Conservation (phyloP, 2,888 invertebrate genomes). For the Tricholauxania praeusta region DNA sequence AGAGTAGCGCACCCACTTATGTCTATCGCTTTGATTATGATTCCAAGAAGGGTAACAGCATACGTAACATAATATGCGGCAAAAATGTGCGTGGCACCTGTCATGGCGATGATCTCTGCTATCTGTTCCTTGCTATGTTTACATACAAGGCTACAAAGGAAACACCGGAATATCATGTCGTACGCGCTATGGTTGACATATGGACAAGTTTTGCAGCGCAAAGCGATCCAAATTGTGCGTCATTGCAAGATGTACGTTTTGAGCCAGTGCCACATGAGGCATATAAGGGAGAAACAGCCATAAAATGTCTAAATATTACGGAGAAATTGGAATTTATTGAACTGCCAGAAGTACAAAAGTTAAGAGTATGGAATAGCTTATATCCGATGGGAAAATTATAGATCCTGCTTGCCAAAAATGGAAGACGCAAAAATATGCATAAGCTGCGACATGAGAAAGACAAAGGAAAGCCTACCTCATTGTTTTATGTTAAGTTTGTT, state of each 20-base stretch:
- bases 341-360: constrained; percentile 59
- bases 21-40: constrained; percentile 66
- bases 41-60: constrained; percentile 58
- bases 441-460: constrained; percentile 45
- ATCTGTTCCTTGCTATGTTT: constrained; percentile 61
- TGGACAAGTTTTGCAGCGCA: constrained; percentile 63
- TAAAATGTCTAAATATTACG: constrained; percentile 62
- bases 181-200: constrained; percentile 59
- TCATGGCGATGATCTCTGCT: constrained; percentile 66
- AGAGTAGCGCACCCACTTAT: constrained; percentile 60
- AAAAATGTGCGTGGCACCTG: constrained; percentile 58
- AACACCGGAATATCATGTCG: constrained; percentile 56
- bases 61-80: constrained; percentile 60
- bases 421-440: constrained; percentile 12
- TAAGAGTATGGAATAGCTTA: constrained; percentile 61
- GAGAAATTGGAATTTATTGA: constrained; percentile 53
- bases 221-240: constrained; percentile 60
- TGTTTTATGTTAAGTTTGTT: constrained; percentile 8
- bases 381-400: constrained; percentile 56
- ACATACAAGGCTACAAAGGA: constrained; percentile 53
- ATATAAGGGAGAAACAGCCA: constrained; percentile 44
- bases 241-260: constrained; percentile 50
- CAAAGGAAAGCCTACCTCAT: constrained; percentile 9
- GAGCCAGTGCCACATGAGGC: constrained; percentile 51
- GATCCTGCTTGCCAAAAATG: background rate